Evolutionary conservation across 2,888 invertebrate genomes (phyloP), one percentile per base, ranked within the genome.

Genomic region (Ctena decussata): DNA sequence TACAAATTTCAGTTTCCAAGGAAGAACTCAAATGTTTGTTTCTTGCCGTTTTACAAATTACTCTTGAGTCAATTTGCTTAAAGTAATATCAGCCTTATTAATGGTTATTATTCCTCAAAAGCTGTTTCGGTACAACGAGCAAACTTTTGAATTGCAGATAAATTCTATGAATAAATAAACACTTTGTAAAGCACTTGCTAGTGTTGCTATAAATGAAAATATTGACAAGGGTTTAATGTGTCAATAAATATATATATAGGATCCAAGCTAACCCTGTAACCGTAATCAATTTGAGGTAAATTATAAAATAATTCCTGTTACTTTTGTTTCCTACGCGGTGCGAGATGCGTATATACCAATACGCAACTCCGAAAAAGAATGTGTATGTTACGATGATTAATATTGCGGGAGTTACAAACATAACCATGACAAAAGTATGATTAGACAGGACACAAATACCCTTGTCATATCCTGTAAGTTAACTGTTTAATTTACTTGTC

Each of bases 261-360:
- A 91, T 46, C 93, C 93, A 93, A 57, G 91, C 82, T n/a, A 91
- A 32, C 0, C 93, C 93, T 0, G 92, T 92, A 27, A 93, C 72
- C 21, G 89, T 86, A 44, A 90, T 91, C 49, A 93, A 79, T 46
- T 91, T 91, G 8, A 90, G 49, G 71, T 92, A 93, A 12, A 92
- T 78, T 12, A 74, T 60, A 0, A 92, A 80, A 21, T 89, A 86
- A 57, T 53, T 57, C 35, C 24, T 44, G 30, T 21, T 46, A 49
- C 24, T 73, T 75, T 73, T 85, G 73, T 35, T 76, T 35, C 39
- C 80, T 39, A 80, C 65, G 18, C 35, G 80, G 11, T 77, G 85
- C 6, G 72, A 78, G 15, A 60, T 80, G 6, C 82, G 65, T 32
- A 93, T 89, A 1, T 82, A 80, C 57, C 80, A 80, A n/a, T 91